phyloP scores from a whole-genome alignment of 2,888 invertebrate genomes.

The Lepidonotus clava region DNA sequence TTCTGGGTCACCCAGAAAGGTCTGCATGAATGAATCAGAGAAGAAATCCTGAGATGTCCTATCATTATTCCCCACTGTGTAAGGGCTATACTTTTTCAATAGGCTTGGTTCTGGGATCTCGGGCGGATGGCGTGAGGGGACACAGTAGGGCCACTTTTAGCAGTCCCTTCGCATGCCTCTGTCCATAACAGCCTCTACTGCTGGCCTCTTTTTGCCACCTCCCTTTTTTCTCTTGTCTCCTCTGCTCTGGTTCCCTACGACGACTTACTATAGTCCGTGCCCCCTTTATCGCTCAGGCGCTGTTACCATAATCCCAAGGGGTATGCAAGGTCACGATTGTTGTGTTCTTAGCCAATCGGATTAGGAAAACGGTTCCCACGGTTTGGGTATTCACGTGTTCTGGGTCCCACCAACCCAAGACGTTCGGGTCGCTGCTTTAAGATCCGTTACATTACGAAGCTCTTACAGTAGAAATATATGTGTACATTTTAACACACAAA shows the following conservation, averaged over 20 bases:
- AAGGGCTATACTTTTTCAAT: too few relatives aligned
- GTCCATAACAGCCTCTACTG: not conserved
- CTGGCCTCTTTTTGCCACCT: not conserved
- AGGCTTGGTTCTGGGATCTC: too few relatives aligned
- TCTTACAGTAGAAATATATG: too few relatives aligned
- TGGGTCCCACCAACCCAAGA: too few relatives aligned
- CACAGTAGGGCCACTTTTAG: not conserved
- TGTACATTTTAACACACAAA: too few relatives aligned
- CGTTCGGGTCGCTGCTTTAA: too few relatives aligned
- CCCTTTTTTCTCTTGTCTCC: too few relatives aligned
- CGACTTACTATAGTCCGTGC: constrained; percentile 7
- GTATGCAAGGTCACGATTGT: not conserved
- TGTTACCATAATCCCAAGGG: not conserved
- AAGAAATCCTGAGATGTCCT: not conserved
- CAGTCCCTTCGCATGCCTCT: not conserved
- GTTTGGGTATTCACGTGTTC: too few relatives aligned
- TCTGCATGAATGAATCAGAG: not conserved
- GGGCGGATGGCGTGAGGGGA: not conserved
- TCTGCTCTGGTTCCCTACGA: not conserved
- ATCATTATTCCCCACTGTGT: not conserved
- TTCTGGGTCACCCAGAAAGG: too few relatives aligned
- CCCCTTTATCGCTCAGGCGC: not conserved
- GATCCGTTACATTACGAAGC: too few relatives aligned
- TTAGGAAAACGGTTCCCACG: not conserved
- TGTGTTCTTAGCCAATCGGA: constrained; percentile 38